Percentiles rank a stretch among this genome's conserved stretches.
Conservation (phyloP, 2,888 invertebrate species). For the Pandemis cinnamomeana region DNA sequence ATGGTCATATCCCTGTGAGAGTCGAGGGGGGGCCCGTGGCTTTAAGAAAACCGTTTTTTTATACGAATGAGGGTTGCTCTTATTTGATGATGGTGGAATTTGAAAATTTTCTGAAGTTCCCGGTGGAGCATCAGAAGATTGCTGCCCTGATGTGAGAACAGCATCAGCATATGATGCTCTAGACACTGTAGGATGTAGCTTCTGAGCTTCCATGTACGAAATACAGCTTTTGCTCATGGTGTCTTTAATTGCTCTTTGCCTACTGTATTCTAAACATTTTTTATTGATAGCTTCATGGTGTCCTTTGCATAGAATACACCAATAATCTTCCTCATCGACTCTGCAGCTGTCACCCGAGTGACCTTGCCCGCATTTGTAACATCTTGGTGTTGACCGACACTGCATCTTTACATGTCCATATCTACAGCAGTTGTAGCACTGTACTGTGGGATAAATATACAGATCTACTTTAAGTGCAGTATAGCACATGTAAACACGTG, state of each 20-base stretch:
- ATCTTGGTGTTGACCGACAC: conserved; percentile 36
- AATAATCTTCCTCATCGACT: conserved; percentile 16
- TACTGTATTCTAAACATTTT: conserved; percentile 29
- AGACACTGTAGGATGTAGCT: too few species aligned
- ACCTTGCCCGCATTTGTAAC: conserved; percentile 39
- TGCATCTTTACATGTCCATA: conserved; percentile 35
- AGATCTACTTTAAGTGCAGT: conserved; percentile 19
- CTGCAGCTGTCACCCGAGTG: conserved; percentile 29
- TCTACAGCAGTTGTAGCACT: conserved; percentile 42
- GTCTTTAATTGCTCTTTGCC: conserved; percentile 33
- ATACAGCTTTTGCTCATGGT: conserved; percentile 22
- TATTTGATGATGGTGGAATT: too few species aligned
- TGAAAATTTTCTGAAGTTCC: too few species aligned
- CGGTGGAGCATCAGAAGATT: too few species aligned
- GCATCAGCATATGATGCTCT: too few species aligned
- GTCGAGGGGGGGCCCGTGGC: too few species aligned
- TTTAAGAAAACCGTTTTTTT: too few species aligned
- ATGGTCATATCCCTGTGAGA: too few species aligned
- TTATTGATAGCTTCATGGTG: conserved; percentile 31
- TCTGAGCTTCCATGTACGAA: too few species aligned
- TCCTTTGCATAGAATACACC: conserved; percentile 30
- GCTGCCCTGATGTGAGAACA: too few species aligned
- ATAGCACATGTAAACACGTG: background rate
- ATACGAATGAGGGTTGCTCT: too few species aligned
- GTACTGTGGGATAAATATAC: conserved; percentile 36